phyloP scores from a whole-genome alignment of 2,113 vertebrate species.

The Chionis minor region DNA sequence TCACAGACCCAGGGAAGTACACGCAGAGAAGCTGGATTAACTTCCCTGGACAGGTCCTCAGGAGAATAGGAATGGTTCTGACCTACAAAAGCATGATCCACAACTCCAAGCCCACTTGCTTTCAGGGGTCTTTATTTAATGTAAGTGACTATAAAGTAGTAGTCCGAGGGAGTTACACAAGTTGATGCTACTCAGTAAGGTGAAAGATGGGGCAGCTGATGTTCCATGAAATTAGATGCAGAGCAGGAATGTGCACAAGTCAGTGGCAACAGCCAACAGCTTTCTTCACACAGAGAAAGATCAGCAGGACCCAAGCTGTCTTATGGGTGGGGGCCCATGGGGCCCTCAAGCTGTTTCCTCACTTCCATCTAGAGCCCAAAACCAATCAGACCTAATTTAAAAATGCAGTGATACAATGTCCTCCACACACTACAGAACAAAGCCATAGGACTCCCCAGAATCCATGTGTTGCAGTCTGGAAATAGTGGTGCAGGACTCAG shows the following conservation, averaged over 20 bases:
- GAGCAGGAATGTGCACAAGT: not conserved
- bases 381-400: not conserved
- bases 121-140: not conserved
- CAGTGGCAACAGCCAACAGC: not conserved
- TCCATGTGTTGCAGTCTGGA: not conserved
- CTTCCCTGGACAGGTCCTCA: not conserved
- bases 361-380: not conserved
- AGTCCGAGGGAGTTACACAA: not conserved
- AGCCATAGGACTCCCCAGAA: not conserved
- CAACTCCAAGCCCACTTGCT: not conserved
- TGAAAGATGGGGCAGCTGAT: not conserved
- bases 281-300: not conserved
- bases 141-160: rapidly evolving
- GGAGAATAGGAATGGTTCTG: not conserved
- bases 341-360: not conserved
- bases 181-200: not conserved
- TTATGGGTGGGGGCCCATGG: rapidly evolving
- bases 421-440: not conserved
- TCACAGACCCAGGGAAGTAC: not conserved
- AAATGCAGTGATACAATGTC: not conserved
- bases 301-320: not conserved
- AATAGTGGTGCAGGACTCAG: not conserved
- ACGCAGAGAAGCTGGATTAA: not conserved
- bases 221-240: not conserved
- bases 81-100: not conserved